Conservation (phyloP, 2,113 vertebrate species). For the Fulmarus glacialis region DNA sequence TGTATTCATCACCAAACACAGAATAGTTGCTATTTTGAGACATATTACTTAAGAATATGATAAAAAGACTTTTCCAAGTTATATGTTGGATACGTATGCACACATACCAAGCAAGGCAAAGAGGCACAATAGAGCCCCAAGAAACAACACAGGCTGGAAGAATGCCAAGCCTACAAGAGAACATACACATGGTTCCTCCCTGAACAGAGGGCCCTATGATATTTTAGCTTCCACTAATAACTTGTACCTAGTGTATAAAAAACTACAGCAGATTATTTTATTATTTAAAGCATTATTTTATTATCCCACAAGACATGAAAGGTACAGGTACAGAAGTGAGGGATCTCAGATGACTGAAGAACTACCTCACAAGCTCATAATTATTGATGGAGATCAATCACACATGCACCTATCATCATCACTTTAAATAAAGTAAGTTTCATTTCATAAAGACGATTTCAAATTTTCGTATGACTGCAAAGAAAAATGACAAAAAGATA, state of each 20-base stretch:
- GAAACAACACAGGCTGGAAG: neutral
- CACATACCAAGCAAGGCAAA: neutral
- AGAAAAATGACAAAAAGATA: neutral
- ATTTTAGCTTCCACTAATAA: neutral
- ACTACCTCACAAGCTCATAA: neutral
- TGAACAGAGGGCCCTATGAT: neutral
- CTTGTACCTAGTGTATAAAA: neutral
- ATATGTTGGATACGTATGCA: neutral
- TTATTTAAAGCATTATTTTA: neutral
- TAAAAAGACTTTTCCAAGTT: neutral
- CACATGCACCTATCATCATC: neutral
- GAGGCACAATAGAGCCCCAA: neutral
- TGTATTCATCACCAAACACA: neutral
- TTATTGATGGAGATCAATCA: neutral
- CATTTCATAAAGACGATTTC: neutral
- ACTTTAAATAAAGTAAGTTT: neutral
- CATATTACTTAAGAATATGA: accelerated
- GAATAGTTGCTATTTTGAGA: neutral
- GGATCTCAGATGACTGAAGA: neutral
- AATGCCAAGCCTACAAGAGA: neutral
- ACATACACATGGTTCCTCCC: neutral
- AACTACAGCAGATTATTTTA: neutral
- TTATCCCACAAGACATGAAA: neutral
- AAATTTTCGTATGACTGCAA: neutral
- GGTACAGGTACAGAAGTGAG: neutral